Conservation (phyloP, 2,113 vertebrate genomes). For the Cochlearius cochlearius region DNA sequence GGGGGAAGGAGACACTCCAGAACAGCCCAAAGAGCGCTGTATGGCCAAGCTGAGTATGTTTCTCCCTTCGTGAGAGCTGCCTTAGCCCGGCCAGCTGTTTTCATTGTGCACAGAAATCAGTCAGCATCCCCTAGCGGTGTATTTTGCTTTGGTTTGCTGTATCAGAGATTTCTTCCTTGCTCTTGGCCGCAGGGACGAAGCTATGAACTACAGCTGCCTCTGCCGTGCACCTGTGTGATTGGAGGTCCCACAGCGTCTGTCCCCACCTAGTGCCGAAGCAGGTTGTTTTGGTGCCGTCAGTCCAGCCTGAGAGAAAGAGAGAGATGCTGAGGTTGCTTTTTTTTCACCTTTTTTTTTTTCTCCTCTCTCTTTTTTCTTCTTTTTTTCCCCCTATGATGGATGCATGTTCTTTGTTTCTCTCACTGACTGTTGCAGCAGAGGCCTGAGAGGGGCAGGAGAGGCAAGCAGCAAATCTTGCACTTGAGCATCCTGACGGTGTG, state of each 20-base stretch:
- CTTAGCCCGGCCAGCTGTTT: background rate
- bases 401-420: background rate
- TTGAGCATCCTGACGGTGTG: too few relatives aligned
- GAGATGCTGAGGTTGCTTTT: background rate
- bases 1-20: background rate
- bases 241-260: background rate
- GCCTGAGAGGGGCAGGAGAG: background rate
- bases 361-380: too few relatives aligned
- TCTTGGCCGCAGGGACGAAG: background rate
- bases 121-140: background rate
- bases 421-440: background rate
- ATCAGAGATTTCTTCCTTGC: background rate
- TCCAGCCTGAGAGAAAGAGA: background rate
- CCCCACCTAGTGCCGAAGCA: background rate
- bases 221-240: rapidly evolving
- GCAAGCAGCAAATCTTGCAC: background rate
- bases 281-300: background rate
- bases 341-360: background rate
- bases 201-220: background rate
- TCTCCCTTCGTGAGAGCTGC: background rate
- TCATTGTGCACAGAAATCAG: background rate
- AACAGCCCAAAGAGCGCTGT: background rate
- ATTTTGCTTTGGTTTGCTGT: background rate
- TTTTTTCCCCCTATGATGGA: too few relatives aligned
- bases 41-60: background rate